These are phyloP conservation scores for Aphaenogaster ashmeadi DNA, from an alignment of 1,140 invertebrate genomes.

Conservation along the genomic window DNA sequence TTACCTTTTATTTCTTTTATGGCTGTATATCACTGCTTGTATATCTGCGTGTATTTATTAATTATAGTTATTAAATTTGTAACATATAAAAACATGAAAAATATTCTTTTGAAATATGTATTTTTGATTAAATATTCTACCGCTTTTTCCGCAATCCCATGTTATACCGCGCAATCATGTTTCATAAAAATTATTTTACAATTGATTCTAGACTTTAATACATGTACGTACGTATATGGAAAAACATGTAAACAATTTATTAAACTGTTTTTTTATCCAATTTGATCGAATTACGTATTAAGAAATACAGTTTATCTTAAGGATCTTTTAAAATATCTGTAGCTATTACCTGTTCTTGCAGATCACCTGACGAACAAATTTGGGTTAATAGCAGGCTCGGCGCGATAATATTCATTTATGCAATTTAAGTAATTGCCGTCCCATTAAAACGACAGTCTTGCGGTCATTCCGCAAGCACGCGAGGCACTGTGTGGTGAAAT, in stretches of 20 bases:
- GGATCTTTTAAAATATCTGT: not conserved
- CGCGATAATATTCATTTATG: constrained; percentile 58
- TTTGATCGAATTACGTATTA: not conserved
- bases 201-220: constrained; percentile 21
- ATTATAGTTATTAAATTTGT: constrained; percentile 29
- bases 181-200: not conserved
- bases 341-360: constrained; percentile 20
- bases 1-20: constrained; percentile 5
- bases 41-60: constrained; percentile 13
- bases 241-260: not conserved
- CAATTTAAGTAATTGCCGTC: constrained; percentile 56
- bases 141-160: not conserved
- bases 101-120: not conserved
- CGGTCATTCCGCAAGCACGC: constrained; percentile 38
- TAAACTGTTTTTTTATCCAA: not conserved
- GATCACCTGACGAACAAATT: constrained; percentile 38
- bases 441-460: constrained; percentile 55
- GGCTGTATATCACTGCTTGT: not conserved
- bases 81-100: not conserved
- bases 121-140: not conserved
- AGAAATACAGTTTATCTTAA: constrained; percentile 27
- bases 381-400: constrained; percentile 49
- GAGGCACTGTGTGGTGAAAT: constrained; percentile 25
- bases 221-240: too few species aligned
- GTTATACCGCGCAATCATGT: not conserved